phyloP scores from a whole-genome alignment of 2,888 invertebrate genomes.

The Caenorhabditis japonica region DNA sequence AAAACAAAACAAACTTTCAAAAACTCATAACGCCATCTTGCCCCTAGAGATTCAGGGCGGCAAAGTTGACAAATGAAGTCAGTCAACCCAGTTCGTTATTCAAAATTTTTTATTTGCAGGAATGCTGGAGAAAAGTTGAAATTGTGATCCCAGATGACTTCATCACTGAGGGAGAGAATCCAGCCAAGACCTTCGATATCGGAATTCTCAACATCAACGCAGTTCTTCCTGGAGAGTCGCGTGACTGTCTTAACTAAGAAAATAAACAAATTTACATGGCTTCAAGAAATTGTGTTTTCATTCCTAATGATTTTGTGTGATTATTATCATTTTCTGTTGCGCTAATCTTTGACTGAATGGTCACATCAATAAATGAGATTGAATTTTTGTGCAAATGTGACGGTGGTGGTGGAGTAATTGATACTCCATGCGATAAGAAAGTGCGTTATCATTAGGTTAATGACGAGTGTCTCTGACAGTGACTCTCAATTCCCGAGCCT shows the following conservation, averaged over 20 bases:
- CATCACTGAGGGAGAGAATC: conserved; percentile 63
- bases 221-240: conserved; percentile 69
- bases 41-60: too few relatives aligned
- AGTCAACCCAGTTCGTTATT: too few relatives aligned
- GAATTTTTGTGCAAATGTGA: conserved; percentile 8
- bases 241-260: conserved; percentile 70
- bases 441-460: conserved; percentile 45
- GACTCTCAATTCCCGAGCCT: conserved; percentile 31
- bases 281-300: too few relatives aligned
- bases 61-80: not conserved
- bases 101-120: conserved; percentile 58
- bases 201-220: conserved; percentile 71
- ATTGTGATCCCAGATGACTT: conserved; percentile 69
- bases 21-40: not conserved
- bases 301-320: not conserved
- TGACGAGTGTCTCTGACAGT: conserved; percentile 49
- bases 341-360: conserved; percentile 4
- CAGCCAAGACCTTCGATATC: conserved; percentile 69
- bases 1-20: not conserved
- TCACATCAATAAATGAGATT: conserved; percentile 22
- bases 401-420: conserved; percentile 25
- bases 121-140: conserved; percentile 71
- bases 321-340: conserved; percentile 11
- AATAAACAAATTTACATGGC: conserved; percentile 2
- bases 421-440: conserved; percentile 44